phyloP scores from a whole-genome alignment of 2,113 vertebrate species.

The Sander vitreus region DNA sequence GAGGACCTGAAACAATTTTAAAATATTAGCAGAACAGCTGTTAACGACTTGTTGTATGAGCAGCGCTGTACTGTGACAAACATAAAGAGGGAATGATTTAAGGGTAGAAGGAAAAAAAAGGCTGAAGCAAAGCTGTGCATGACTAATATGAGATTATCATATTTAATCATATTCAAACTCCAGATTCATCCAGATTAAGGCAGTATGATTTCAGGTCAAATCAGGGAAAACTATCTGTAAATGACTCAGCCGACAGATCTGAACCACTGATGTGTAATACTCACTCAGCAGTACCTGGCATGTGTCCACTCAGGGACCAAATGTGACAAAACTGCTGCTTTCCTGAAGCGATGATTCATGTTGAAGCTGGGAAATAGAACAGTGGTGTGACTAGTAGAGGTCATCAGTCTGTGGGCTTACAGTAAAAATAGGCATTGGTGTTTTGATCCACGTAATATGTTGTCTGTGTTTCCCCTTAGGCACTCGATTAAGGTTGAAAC shows the following conservation, averaged over 20 bases:
- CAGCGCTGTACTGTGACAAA: neutral
- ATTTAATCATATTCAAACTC: neutral
- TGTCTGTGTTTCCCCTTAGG: neutral
- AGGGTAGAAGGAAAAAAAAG: neutral
- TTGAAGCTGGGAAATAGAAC: neutral
- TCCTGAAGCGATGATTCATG: neutral
- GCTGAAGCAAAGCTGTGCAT: neutral
- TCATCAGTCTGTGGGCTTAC: neutral
- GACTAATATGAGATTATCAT: neutral
- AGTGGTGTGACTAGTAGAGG: neutral
- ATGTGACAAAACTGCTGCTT: slow-evolving; percentile 1
- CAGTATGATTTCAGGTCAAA: neutral
- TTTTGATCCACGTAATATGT: neutral
- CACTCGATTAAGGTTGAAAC: slow-evolving; percentile 3
- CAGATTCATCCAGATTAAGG: neutral
- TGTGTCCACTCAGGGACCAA: neutral
- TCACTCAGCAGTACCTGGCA: neutral
- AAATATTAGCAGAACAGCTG: neutral
- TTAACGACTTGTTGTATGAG: neutral
- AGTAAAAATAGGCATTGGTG: neutral
- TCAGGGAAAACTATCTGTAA: neutral
- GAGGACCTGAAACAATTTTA: neutral
- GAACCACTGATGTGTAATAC: neutral
- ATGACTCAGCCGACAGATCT: neutral
- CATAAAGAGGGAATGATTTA: neutral